Evolutionary conservation across 2,888 invertebrate genomes (phyloP), one percentile per base, ranked within the genome.

Genomic region (Drosophila affinis): DNA sequence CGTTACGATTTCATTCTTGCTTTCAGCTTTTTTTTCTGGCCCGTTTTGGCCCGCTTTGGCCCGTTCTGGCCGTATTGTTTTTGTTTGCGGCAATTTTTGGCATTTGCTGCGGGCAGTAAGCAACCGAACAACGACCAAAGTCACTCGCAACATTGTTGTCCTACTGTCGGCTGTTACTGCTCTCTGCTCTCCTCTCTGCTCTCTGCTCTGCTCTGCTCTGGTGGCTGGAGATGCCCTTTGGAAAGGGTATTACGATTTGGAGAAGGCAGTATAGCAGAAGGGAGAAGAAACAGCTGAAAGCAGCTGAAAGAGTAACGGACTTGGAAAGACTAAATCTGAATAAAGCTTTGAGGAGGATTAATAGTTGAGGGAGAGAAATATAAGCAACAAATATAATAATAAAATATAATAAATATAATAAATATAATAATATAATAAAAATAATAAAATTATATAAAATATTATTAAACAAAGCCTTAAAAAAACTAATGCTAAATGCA

Each of bases 1-100:
- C 75, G 86, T 85, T 85, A 85, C 80, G 76, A 73, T 80, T 83
- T 76, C 79, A 63, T 73, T 75, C 53, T 58, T 47, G 21, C 21
- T 21, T 21, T 21, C 3, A n/a, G 21, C 62, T 52, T 59, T 73
- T 60, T 76, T 70, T 78, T 27, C 21, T 60, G 7, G 9, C 29
- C 29, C 29, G 9, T 14, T 10, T 10, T 78, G 51, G 27, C n/a
- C 27, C 58, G 44, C 32, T 59, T 14, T 27, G 24, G 9, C 49
- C 47, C 52, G 52, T 12, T 21, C 61, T 47, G 47, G 56, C 39
- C 71, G 81, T 81, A 83, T 83, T 83, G 87, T 84, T 83, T 81
- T 87, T 84, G 85, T 83, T 67, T 84, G 87, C 85, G 87, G 82
- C 87, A 84, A 83, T 83, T 87, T 83, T 87, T 83, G 82, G 82